Evolutionary conservation across 2,113 vertebrate species (phyloP).

Genomic region (Brevimyrus niger): DNA sequence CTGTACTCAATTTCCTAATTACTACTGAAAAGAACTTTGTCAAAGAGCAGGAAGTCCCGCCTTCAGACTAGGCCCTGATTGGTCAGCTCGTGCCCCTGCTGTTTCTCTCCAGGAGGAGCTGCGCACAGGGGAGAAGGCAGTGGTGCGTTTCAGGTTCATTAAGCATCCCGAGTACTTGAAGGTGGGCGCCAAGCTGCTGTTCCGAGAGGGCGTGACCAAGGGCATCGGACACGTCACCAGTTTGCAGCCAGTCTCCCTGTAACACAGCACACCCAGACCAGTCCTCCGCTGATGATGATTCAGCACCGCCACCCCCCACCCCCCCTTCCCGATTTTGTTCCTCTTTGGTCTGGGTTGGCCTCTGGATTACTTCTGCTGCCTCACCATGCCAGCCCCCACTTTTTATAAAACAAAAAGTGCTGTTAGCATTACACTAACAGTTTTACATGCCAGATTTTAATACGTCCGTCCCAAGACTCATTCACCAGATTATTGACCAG

Average conservation of each 20-base stretch:
- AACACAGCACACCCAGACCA: neutral
- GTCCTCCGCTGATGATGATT: conserved; percentile 16
- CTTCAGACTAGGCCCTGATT: neutral
- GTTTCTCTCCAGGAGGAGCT: conserved; percentile 74
- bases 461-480: neutral
- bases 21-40: neutral
- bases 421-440: neutral
- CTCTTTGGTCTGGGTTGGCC: neutral
- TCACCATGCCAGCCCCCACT: neutral
- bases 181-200: conserved; percentile 89
- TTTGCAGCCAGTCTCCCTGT: conserved; percentile 69
- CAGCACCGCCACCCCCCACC: neutral
- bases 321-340: neutral
- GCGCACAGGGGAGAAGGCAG: conserved; percentile 91
- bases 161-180: conserved; percentile 98
- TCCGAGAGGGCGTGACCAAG: conserved; percentile 92
- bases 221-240: conserved; percentile 93
- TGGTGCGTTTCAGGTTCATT: conserved; percentile 91
- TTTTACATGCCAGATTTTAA: conserved; percentile 7
- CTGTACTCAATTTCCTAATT: neutral
- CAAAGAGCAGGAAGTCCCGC: neutral
- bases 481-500: neutral
- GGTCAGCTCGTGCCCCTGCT: conserved; percentile 22
- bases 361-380: neutral
- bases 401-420: neutral